phyloP scores from a whole-genome alignment of 2,888 invertebrate genomes.

The Lampropteryx suffumata region DNA sequence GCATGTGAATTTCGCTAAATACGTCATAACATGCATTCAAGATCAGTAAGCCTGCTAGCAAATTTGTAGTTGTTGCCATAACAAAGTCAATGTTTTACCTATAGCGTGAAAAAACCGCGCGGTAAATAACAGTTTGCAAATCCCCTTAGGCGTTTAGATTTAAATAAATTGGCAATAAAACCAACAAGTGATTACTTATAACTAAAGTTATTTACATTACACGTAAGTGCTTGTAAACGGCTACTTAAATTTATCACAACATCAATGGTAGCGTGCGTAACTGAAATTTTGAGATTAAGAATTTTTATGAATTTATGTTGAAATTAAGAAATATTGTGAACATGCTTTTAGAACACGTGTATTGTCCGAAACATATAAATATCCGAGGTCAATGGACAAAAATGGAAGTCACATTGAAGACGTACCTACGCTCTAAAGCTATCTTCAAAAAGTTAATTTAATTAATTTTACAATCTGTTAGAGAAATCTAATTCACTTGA shows the following conservation, averaged over 20 bases:
- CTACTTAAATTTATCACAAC: constrained; percentile 15
- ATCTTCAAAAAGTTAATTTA: too few relatives aligned
- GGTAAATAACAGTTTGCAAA: constrained; percentile 3
- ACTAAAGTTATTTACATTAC: constrained; percentile 21
- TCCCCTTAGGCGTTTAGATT: constrained; percentile 3
- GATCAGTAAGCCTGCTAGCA: too few relatives aligned
- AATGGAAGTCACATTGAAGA: too few relatives aligned
- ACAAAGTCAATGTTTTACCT: not conserved
- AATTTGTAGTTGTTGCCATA: too few relatives aligned
- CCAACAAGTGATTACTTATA: constrained; percentile 18
- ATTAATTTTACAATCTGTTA: too few relatives aligned
- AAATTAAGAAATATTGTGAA: not conserved
- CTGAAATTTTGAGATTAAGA: constrained; percentile 5
- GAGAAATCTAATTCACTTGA: too few relatives aligned
- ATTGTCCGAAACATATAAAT: too few relatives aligned
- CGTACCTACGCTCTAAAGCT: too few relatives aligned
- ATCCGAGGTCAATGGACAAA: too few relatives aligned
- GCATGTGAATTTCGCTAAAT: too few relatives aligned
- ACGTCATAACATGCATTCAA: too few relatives aligned
- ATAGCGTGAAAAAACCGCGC: constrained; percentile 3
- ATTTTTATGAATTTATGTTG: not conserved
- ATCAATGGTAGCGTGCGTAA: constrained; percentile 18
- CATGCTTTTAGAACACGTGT: too few relatives aligned
- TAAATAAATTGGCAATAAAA: constrained; percentile 21
- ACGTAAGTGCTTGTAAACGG: constrained; percentile 17